These are phyloP conservation scores for Parus major DNA, from an alignment of 2,113 vertebrate species.

Conservation along the genomic window DNA sequence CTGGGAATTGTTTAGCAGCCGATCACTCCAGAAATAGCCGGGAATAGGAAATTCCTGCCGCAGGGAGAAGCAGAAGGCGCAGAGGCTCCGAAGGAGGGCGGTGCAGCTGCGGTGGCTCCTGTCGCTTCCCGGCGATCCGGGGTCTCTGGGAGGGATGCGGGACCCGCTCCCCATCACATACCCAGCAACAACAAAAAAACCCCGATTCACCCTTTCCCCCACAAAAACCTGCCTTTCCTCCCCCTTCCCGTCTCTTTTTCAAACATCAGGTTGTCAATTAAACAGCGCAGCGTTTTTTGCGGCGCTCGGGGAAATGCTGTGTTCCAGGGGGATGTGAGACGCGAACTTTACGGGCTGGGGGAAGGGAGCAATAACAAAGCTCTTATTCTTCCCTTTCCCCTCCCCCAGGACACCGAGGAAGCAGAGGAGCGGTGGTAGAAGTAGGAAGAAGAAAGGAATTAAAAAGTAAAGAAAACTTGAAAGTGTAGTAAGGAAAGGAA, in stretches of 20 bases:
- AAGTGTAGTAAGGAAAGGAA: background rate
- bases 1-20: background rate
- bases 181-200: background rate
- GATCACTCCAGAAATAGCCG: background rate
- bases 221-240: background rate
- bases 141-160: background rate
- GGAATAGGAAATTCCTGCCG: conserved; percentile 19
- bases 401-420: conserved; percentile 59
- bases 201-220: background rate
- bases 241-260: background rate
- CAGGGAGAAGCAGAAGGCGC: background rate
- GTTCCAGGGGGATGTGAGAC: background rate
- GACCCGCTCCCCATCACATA: background rate
- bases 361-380: conserved; percentile 64
- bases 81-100: background rate
- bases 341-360: conserved; percentile 28
- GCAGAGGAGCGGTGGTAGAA: conserved; percentile 38
- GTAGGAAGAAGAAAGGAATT: conserved; percentile 66
- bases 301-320: background rate
- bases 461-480: conserved; percentile 48
- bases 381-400: conserved; percentile 59
- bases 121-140: background rate
- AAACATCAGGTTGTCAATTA: background rate
- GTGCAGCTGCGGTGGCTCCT: background rate
- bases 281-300: background rate